phyloP scores from a whole-genome alignment of 2,113 vertebrate species.

The Motacilla alba region DNA sequence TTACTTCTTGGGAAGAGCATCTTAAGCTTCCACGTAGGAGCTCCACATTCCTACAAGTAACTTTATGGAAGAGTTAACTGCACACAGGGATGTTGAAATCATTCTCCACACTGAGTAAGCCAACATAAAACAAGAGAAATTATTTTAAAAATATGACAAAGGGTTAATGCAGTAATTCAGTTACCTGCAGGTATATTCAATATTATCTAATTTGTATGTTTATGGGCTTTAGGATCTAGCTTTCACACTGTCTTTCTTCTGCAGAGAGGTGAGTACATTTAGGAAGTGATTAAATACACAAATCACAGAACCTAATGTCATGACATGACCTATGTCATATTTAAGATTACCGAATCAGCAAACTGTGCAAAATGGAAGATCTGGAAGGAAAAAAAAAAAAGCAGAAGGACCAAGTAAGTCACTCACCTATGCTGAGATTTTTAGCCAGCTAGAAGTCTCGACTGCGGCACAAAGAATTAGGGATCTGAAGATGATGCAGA shows the following conservation, averaged over 20 bases:
- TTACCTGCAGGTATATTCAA: background rate
- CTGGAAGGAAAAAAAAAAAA: background rate
- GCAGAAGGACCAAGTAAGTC: background rate
- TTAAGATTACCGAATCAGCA: background rate
- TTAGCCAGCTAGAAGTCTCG: background rate
- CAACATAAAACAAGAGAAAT: background rate
- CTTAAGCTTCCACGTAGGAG: background rate
- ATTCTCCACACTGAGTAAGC: background rate
- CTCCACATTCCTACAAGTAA: background rate
- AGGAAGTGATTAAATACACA: background rate
- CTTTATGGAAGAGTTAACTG: background rate
- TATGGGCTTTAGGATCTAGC: background rate
- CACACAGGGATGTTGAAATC: background rate
- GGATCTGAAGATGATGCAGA: background rate
- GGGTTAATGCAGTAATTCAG: background rate
- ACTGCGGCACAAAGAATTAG: background rate
- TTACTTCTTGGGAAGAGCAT: background rate
- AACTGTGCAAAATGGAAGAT: background rate
- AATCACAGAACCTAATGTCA: background rate
- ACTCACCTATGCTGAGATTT: background rate
- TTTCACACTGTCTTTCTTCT: background rate
- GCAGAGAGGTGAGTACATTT: background rate
- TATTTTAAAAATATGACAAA: rapidly evolving
- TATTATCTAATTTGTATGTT: background rate
- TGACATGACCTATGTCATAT: too few relatives aligned